Evolutionary conservation across 2,888 invertebrate genomes (phyloP).

Genomic region (Caenorhabditis virilis): DNA sequence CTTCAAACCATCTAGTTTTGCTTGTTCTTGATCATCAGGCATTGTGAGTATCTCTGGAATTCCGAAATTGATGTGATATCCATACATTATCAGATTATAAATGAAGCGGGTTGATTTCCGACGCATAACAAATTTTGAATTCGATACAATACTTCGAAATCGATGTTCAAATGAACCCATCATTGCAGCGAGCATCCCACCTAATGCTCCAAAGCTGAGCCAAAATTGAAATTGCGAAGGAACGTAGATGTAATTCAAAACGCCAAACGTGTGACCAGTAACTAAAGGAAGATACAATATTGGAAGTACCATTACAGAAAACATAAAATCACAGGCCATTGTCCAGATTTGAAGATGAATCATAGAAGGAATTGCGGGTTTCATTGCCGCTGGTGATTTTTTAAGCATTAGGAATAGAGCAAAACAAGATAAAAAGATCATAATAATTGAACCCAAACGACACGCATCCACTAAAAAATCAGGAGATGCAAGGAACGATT

Average conservation of each 20-base stretch:
- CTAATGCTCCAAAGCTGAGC: slow-evolving; percentile 15
- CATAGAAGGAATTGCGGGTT: slow-evolving; percentile 12
- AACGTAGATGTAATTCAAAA: neutral
- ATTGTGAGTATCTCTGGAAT: slow-evolving; percentile 16
- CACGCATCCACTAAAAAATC: slow-evolving; percentile 12
- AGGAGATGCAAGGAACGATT: slow-evolving; percentile 11
- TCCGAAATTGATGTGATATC: slow-evolving; percentile 15
- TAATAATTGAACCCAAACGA: slow-evolving; percentile 14
- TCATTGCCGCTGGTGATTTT: slow-evolving; percentile 14
- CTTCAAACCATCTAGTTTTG: neutral
- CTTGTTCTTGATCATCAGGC: slow-evolving; percentile 9
- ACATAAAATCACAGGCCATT: slow-evolving; percentile 16
- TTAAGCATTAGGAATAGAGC: slow-evolving; percentile 12
- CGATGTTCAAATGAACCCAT: slow-evolving; percentile 14
- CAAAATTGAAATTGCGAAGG: slow-evolving; percentile 5
- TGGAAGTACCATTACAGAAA: slow-evolving; percentile 9
- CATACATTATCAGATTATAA: slow-evolving; percentile 8
- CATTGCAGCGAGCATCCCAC: slow-evolving; percentile 12
- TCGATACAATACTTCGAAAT: slow-evolving; percentile 8
- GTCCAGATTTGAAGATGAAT: slow-evolving; percentile 14
- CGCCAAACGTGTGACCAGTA: slow-evolving; percentile 3
- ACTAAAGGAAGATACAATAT: slow-evolving; percentile 5
- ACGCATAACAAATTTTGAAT: slow-evolving; percentile 8
- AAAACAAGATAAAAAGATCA: slow-evolving; percentile 10
- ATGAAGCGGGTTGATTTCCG: neutral